Evolutionary conservation across 92 coral and sea anemone genomes (phyloP).

Genomic region (Porites rus): DNA sequence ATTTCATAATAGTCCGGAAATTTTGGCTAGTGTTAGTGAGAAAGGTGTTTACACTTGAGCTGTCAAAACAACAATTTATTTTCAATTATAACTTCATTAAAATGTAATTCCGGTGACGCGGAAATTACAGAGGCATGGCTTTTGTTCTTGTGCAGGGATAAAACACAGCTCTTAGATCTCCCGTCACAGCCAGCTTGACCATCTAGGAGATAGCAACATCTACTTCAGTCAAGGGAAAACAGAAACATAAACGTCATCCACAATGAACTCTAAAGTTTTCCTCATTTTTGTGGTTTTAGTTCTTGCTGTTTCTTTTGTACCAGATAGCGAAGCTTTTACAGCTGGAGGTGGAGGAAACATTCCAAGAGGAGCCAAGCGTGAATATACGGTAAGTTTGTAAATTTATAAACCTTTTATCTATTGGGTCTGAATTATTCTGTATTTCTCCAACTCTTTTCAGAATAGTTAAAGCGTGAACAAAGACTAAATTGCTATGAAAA

Average conservation of each 20-base stretch:
- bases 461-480: background rate
- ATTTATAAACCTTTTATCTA: background rate
- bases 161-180: conserved; percentile 23
- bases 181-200: conserved; percentile 16
- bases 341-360: conserved; percentile 95
- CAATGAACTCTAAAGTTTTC: conserved; percentile 72
- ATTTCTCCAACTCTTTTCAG: background rate
- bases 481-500: background rate
- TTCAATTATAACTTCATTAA: conserved; percentile 75
- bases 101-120: conserved; percentile 84
- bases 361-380: conserved; percentile 77
- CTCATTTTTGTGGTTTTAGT: conserved; percentile 69
- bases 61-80: conserved; percentile 52
- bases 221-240: background rate
- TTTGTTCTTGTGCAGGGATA: conserved; percentile 57
- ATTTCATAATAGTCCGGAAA: conserved; percentile 38
- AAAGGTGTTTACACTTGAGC: conserved; percentile 18
- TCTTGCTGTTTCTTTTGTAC: conserved; percentile 69
- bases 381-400: conserved; percentile 32
- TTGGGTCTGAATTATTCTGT: background rate
- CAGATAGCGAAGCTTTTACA: conserved; percentile 80
- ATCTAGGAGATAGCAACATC: background rate
- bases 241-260: background rate
- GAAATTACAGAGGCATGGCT: conserved; percentile 76
- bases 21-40: conserved; percentile 4